Percentiles rank a stretch among this genome's conserved stretches.
Conservation (phyloP, 37 sponge, comb jelly and placozoan genomes). For the Cliona cf. orientalis region DNA sequence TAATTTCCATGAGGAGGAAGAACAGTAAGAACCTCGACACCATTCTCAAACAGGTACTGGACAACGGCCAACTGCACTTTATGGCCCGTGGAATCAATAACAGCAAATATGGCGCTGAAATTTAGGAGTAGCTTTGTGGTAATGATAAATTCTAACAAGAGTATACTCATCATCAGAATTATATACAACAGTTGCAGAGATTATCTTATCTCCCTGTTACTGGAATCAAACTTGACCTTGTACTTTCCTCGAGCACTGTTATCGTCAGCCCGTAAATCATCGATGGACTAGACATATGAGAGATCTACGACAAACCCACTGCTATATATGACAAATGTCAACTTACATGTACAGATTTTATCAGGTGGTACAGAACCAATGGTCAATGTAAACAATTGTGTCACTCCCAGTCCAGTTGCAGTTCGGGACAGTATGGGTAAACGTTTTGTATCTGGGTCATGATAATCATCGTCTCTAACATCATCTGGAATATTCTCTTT, state of each 20-base stretch:
- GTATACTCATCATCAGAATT: not conserved
- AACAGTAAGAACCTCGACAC: not conserved
- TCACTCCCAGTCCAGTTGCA: too few species aligned
- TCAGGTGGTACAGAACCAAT: not conserved
- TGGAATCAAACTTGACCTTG: not conserved
- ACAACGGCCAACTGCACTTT: not conserved
- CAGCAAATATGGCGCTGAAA: slow-evolving; percentile 2
- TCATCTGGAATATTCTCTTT: too few species aligned
- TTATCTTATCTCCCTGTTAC: not conserved
- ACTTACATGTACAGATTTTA: not conserved
- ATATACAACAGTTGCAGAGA: too few species aligned
- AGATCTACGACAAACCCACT: slow-evolving; percentile 24
- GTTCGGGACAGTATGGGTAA: too few species aligned
- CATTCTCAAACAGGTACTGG: not conserved
- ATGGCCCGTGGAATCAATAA: not conserved
- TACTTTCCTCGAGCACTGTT: slow-evolving; percentile 1
- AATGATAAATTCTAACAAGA: not conserved
- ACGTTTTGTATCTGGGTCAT: too few species aligned
- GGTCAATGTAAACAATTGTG: slow-evolving; percentile 6
- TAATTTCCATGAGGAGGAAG: slow-evolving; percentile 9
- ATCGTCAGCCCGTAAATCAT: slow-evolving; percentile 33
- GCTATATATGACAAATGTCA: slow-evolving; percentile 2
- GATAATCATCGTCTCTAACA: too few species aligned
- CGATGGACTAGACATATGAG: not conserved
- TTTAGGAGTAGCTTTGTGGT: slow-evolving; percentile 15